phyloP scores from a whole-genome alignment of 2,888 invertebrate species.

The Uloborus plumipes region DNA sequence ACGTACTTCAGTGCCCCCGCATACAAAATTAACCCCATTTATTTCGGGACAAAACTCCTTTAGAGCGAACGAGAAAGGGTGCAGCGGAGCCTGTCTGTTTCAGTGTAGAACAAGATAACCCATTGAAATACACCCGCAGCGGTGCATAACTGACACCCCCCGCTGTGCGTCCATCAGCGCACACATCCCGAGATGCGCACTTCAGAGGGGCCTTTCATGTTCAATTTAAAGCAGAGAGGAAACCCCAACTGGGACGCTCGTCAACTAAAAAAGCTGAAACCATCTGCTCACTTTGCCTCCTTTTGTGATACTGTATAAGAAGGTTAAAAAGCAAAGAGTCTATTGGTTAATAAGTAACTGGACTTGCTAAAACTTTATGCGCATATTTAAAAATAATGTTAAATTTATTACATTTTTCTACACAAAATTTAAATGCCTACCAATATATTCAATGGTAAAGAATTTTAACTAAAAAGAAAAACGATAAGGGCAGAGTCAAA shows the following conservation, averaged over 20 bases:
- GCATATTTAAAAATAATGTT: no score
- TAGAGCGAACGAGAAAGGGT: slow-evolving; percentile 30
- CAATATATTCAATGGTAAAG: no score
- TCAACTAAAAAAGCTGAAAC: slow-evolving; percentile 29
- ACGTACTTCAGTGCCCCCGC: background rate
- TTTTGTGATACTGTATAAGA: no score
- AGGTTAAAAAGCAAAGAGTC: no score
- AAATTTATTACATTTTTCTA: no score
- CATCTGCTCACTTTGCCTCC: slow-evolving; percentile 15
- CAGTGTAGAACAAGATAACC: no score
- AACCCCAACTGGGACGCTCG: slow-evolving; percentile 18
- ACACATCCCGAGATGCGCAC: slow-evolving; percentile 19
- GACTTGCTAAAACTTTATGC: no score
- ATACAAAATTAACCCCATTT: slow-evolving; percentile 63
- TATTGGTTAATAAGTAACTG: no score
- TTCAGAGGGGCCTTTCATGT: slow-evolving; percentile 50
- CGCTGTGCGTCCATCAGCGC: background rate
- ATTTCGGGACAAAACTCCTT: slow-evolving; percentile 27
- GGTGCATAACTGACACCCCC: slow-evolving; percentile 20
- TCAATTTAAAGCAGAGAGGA: slow-evolving; percentile 56
- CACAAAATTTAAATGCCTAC: no score
- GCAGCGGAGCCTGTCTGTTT: slow-evolving; percentile 6
- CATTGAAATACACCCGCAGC: slow-evolving; percentile 30
- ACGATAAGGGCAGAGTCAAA: no score
- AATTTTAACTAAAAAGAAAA: no score